phyloP scores from a whole-genome alignment of 2,888 invertebrate species.

The Leptinotarsa rubiginosa region DNA sequence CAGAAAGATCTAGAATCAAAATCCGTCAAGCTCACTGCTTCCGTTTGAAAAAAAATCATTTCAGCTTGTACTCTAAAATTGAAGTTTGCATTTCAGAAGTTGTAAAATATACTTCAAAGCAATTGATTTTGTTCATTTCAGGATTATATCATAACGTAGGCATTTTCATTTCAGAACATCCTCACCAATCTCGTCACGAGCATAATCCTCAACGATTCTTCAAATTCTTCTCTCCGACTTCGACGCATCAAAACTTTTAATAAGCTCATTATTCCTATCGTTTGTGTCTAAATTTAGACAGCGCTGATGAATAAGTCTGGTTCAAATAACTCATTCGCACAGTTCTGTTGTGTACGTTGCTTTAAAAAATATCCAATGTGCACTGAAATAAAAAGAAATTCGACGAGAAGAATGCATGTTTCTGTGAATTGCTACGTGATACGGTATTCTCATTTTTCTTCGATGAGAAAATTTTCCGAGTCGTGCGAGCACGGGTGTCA shows the following conservation, averaged over 20 bases:
- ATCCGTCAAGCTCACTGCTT: too few species aligned
- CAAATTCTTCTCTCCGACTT: background rate
- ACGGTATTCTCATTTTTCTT: background rate
- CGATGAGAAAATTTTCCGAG: background rate
- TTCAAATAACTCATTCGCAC: slow-evolving; percentile 16
- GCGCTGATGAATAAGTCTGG: slow-evolving; percentile 15
- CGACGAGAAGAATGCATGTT: slow-evolving; percentile 3
- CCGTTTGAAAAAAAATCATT: too few species aligned
- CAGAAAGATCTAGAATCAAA: too few species aligned
- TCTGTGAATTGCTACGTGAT: background rate
- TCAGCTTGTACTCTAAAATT: too few species aligned
- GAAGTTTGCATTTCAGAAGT: too few species aligned
- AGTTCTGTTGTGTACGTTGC: slow-evolving; percentile 1
- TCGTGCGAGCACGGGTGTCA: background rate
- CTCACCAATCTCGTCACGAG: background rate
- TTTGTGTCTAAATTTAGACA: slow-evolving; percentile 6
- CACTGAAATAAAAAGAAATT: background rate
- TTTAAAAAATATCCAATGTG: background rate
- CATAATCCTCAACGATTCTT: background rate
- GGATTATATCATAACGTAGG: too few species aligned
- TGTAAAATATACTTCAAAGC: too few species aligned
- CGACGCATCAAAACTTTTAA: background rate
- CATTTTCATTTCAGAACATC: too few species aligned
- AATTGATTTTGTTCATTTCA: too few species aligned
- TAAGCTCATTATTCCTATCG: slow-evolving; percentile 11